phyloP scores from a whole-genome alignment of 2,113 vertebrate species.

The Upupa epops region DNA sequence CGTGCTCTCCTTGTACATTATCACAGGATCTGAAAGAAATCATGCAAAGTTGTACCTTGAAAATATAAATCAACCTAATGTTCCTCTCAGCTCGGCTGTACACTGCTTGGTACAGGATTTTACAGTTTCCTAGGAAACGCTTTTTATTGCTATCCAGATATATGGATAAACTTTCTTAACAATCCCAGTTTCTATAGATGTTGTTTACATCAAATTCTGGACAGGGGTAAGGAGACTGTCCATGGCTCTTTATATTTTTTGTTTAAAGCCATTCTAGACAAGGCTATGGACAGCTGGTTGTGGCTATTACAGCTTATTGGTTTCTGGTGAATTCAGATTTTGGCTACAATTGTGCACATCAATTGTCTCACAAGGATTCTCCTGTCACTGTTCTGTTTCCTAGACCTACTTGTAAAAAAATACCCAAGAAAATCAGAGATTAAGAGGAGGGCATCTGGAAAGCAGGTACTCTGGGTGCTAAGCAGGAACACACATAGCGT shows the following conservation, averaged over 20 bases:
- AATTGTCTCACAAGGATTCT: slow-evolving; percentile 62
- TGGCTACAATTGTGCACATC: slow-evolving; percentile 61
- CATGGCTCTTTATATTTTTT: slow-evolving; percentile 79
- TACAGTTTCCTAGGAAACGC: slow-evolving; percentile 98
- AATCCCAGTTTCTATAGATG: slow-evolving; percentile 82
- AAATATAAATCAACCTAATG: slow-evolving; percentile 76
- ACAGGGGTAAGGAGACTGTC: slow-evolving; percentile 79
- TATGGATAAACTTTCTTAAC: slow-evolving; percentile 92
- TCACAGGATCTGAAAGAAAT: slow-evolving; percentile 70
- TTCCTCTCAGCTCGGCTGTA: slow-evolving; percentile 87
- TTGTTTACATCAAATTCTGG: slow-evolving; percentile 83
- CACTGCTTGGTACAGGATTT: slow-evolving; percentile 89
- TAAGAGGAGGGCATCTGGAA: slow-evolving; percentile 53
- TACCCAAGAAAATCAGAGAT: slow-evolving; percentile 5
- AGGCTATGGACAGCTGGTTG: slow-evolving; percentile 75
- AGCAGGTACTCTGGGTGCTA: slow-evolving; percentile 63
- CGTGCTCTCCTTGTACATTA: slow-evolving; percentile 66
- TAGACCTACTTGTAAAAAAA: slow-evolving; percentile 61
- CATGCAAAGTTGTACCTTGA: slow-evolving; percentile 78
- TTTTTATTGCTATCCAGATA: slow-evolving; percentile 91
- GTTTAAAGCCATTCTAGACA: slow-evolving; percentile 78
- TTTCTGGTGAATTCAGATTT: slow-evolving; percentile 72
- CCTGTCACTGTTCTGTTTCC: slow-evolving; percentile 69
- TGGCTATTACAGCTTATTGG: slow-evolving; percentile 73
- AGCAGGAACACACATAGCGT: slow-evolving; percentile 34